These are phyloP conservation scores for Neolamprologus fasciatus DNA, from an alignment of 2,113 vertebrate species.

Conservation along the genomic window DNA sequence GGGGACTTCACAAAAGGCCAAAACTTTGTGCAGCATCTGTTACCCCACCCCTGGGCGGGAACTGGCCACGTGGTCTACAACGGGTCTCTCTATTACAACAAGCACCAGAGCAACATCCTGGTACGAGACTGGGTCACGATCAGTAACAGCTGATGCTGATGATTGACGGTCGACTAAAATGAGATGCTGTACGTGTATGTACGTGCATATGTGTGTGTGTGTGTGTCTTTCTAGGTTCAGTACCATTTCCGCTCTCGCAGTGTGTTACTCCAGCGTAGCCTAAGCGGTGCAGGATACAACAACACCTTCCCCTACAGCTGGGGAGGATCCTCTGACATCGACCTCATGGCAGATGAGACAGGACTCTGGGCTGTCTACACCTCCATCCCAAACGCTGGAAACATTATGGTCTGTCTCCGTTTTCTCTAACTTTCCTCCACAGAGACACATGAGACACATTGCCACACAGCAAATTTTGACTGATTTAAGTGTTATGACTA, in stretches of 20 bases:
- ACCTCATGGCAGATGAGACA: conserved; percentile 84
- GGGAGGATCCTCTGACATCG: conserved; percentile 90
- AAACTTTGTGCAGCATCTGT: conserved; percentile 86
- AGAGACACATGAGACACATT: not conserved
- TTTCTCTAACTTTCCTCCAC: not conserved
- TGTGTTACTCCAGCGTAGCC: conserved; percentile 70
- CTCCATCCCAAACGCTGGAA: conserved; percentile 73
- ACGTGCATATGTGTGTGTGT: not conserved
- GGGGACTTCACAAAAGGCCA: conserved; percentile 85
- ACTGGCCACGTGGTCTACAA: conserved; percentile 75
- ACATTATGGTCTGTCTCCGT: conserved; percentile 49
- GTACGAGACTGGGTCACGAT: not conserved
- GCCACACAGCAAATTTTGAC: not conserved
- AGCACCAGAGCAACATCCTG: conserved; percentile 71
- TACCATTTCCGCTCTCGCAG: conserved; percentile 78
- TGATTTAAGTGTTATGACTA: not conserved
- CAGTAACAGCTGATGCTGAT: not conserved
- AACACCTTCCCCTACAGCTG: conserved; percentile 90
- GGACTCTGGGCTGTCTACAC: conserved; percentile 92
- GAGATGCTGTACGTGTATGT: not conserved
- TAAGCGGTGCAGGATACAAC: conserved; percentile 80
- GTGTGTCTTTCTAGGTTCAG: conserved; percentile 57
- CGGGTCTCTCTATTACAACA: conserved; percentile 74
- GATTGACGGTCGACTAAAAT: not conserved
- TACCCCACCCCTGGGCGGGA: conserved; percentile 78